phyloP scores from a whole-genome alignment of 2,888 invertebrate genomes.

The Myathropa florea region DNA sequence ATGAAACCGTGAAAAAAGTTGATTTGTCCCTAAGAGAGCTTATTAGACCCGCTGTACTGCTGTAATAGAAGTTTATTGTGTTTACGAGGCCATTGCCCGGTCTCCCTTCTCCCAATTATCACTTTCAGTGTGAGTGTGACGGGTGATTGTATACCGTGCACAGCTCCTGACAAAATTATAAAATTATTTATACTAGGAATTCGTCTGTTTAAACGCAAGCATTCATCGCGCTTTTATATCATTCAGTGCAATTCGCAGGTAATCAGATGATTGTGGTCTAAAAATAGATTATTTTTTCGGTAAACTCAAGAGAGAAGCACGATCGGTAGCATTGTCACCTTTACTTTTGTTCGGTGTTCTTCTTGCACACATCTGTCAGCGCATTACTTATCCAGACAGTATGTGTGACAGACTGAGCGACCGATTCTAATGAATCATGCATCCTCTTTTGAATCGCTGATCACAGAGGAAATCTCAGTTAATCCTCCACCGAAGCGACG shows the following conservation, averaged over 20 bases:
- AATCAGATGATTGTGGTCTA: slow-evolving; percentile 57
- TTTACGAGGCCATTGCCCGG: slow-evolving; percentile 55
- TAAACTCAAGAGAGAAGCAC: background rate
- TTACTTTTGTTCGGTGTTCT: slow-evolving; percentile 21
- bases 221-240: slow-evolving; percentile 15
- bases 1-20: background rate
- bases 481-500: background rate
- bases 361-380: background rate
- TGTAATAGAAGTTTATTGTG: slow-evolving; percentile 57
- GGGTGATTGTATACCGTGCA: background rate
- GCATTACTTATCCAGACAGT: slow-evolving; percentile 47
- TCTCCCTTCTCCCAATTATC: slow-evolving; percentile 22
- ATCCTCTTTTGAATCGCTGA: slow-evolving; percentile 37
- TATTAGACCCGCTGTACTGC: slow-evolving; percentile 41
- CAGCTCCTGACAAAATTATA: slow-evolving; percentile 26
- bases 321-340: slow-evolving; percentile 44
- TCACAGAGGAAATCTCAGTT: slow-evolving; percentile 20
- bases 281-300: slow-evolving; percentile 59
- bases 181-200: slow-evolving; percentile 63
- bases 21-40: background rate
- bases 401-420: slow-evolving; percentile 15
- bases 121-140: slow-evolving; percentile 9
- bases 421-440: slow-evolving; percentile 40
- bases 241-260: slow-evolving; percentile 61
- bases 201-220: slow-evolving; percentile 15